Percentiles rank a stretch among this genome's conserved stretches.
Evolutionary conservation across 2,797 vertebrate genomes (phyloP).

Genomic region (Neopelma chrysocephalum): DNA sequence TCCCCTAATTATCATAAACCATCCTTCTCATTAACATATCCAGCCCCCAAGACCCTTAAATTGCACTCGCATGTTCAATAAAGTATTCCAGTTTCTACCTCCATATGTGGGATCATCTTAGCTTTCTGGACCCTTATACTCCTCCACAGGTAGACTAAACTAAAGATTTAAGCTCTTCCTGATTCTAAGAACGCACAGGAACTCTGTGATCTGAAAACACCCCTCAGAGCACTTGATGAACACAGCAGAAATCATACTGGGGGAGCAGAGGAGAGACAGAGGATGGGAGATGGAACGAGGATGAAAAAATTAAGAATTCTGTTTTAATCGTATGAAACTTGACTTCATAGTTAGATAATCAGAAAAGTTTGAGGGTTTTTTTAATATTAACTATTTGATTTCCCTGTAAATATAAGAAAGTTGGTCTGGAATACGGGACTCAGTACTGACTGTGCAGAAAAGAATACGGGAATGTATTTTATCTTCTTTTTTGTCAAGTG

Average conservation of each 20-base stretch:
- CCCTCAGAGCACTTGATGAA: neutral
- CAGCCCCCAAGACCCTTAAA: no score
- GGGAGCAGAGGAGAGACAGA: neutral
- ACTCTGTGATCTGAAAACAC: neutral
- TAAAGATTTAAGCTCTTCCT: neutral
- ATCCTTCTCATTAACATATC: no score
- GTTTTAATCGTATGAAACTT: neutral
- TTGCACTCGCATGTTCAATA: no score
- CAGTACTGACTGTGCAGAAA: neutral
- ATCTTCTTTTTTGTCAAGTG: neutral
- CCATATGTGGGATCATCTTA: no score
- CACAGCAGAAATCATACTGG: neutral
- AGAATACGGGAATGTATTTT: neutral
- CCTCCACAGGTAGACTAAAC: neutral
- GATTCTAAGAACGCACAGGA: neutral
- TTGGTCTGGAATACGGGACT: neutral
- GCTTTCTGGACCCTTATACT: no score
- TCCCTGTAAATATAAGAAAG: neutral
- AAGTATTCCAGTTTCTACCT: no score
- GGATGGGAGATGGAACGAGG: neutral
- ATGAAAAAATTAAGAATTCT: neutral
- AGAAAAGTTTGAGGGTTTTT: neutral
- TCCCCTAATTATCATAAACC: no score
- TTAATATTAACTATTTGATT: neutral
- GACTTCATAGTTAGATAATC: neutral